These are phyloP conservation scores for Abrostola triplasia DNA, from an alignment of 2,888 invertebrate genomes.

Conservation along the genomic window DNA sequence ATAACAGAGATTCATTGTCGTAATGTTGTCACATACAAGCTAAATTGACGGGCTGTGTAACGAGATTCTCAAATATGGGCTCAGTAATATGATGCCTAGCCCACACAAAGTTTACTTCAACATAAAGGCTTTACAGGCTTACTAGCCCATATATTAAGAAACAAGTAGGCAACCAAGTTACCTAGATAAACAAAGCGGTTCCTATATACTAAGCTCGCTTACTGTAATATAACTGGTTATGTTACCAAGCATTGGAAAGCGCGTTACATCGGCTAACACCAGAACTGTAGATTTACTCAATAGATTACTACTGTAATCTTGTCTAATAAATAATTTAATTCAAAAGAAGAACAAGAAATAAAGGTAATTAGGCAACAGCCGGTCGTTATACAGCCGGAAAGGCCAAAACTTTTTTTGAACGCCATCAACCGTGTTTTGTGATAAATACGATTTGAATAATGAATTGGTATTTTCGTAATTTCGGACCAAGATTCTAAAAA, in stretches of 20 bases:
- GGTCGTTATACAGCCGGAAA: conserved; percentile 10
- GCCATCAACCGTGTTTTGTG: conserved; percentile 7
- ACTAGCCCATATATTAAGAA: conserved; percentile 37
- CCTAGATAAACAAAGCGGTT: conserved; percentile 39
- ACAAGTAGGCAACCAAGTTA: conserved; percentile 33
- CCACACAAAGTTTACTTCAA: conserved; percentile 42
- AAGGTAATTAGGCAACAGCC: conserved; percentile 37
- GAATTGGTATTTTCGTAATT: neutral
- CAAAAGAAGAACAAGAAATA: conserved; percentile 30
- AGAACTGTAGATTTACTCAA: conserved; percentile 15
- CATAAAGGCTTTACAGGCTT: conserved; percentile 28
- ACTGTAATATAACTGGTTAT: conserved; percentile 27
- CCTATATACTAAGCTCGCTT: conserved; percentile 27
- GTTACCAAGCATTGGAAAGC: conserved; percentile 39
- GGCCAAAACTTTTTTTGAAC: conserved; percentile 17
- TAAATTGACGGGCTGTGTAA: conserved; percentile 43
- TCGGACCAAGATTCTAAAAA: neutral
- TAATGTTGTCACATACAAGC: conserved; percentile 44
- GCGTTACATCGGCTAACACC: conserved; percentile 21
- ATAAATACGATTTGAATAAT: conserved; percentile 11
- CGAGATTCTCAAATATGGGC: conserved; percentile 49
- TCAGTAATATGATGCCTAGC: conserved; percentile 41
- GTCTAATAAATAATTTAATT: conserved; percentile 36
- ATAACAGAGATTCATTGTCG: conserved; percentile 44
- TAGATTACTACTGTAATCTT: conserved; percentile 41